Base-by-base conservation (phyloP, 2,113 vertebrate species). In the Oenanthe melanoleuca region DNA sequence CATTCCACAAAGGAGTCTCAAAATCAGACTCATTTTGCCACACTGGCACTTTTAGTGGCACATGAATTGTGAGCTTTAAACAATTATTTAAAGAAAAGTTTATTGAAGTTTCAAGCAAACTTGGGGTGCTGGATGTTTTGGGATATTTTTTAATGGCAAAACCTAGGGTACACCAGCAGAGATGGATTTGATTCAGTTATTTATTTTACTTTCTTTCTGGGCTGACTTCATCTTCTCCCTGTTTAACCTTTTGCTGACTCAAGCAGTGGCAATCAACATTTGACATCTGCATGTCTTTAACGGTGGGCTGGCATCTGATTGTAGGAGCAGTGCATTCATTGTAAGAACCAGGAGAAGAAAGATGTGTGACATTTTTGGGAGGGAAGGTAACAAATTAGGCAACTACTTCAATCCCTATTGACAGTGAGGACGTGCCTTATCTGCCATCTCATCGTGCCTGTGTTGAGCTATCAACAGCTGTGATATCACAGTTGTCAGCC, bases 11-110 rank as follows among this genome's bases (percentile, higher is more conserved):
- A 92, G 61, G 89, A 81, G 20, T 93, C 86, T 96, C 55, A 94
- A 77, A 61, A 70, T 12, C 55, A 52, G 47, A 52, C 29, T 61
- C 31, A 6, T 92, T 67, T 92, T 66, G 38, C 81, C 28, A 18
- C 69, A 20, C 72, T 37, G 86, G 38, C 29, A 5, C 72, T 94
- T 93, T 74, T 55, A 71, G 18, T 95, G 93, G 71, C 91, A 56
- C 7, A 0, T 69, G 74, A 93, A 89, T 77, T 33, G 6, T 91
- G 55, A 13, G 5, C 69, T 94, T 97, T 72, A 88, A 93, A 93
- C 26, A 57, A 21, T 67, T 85, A 67, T 95, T 90, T 92, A 67
- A 93, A 95, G 42, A 86, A 84, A 96, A 80, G 38, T 49, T 88
- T 87, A 55, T 31, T 65, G 74, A 49, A 85, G 49, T 66, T 90